Evolutionary conservation across 2,113 vertebrate genomes (phyloP), one percentile per base, ranked within the genome.

Genomic region (Oxyruncus cristatus): DNA sequence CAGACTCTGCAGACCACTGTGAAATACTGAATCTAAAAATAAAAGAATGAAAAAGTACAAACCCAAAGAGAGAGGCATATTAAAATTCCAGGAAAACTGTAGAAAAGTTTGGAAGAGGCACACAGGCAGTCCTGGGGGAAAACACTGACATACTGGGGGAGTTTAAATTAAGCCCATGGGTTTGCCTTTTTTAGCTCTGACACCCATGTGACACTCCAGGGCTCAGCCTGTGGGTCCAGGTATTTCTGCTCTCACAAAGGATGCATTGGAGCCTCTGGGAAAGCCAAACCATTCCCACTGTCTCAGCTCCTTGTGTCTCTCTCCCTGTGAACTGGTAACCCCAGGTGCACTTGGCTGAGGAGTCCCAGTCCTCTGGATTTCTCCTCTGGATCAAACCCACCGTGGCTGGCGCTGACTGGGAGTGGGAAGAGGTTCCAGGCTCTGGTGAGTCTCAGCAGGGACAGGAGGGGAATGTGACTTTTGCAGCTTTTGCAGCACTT

Each of bases 381-480:
- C 62, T 11, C 58, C 50, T 19, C 28, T 0, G 17, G 85, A 88
- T 53, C 23, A 16, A 5, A 11, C 14, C 0, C 1, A 0, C 37
- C 17, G 0, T 9, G 16, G 63, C 56, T 17, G 81, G 72, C 66
- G 90, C 46, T n/a, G 8, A 41, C 52, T 2, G 28, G 28, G 20
- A 26, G 18, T 7, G 50, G 76, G 75, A 85, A 84, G 96, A 85
- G 77, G 97, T 94, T 96, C 93, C 96, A 89, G 96, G 98, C 90
- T 98, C 91, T 97, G 98, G 98, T 99, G 97, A 98, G 98, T 97
- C 65, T 59, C 4, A 0, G 30, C 3, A 28, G 41, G 32, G 4
- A 16, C 0, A 2, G 12, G 3, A 2, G 13, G 5, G 42, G 30
- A 26, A 6, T 5, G n/a, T 16, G 62, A 4, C 39, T 66, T 66